Evolutionary conservation across 30 jellyfish, hydroid and myxozoan genomes (phyloP).

Genomic region (Aurelia coerulea): DNA sequence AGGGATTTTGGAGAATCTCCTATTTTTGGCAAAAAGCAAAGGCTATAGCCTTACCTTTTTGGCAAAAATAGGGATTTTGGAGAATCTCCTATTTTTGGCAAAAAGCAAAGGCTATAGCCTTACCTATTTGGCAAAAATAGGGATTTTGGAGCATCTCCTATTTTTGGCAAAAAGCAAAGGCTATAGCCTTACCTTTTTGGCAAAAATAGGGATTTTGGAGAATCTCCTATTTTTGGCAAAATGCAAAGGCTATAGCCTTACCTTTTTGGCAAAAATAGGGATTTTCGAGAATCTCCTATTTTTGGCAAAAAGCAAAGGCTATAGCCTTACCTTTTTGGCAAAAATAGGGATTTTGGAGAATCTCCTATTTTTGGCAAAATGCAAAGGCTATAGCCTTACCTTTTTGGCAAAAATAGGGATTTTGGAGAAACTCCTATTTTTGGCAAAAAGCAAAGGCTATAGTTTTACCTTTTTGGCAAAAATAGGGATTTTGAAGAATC

Average conservation of each 20-base stretch:
- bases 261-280: too few species aligned
- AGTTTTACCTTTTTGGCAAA: background rate
- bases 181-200: background rate
- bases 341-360: background rate
- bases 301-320: background rate
- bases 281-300: too few species aligned
- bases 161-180: background rate
- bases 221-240: too few species aligned
- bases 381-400: background rate
- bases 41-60: too few species aligned
- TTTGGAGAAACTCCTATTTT: background rate
- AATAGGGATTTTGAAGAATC: background rate
- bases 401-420: background rate
- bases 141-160: too few species aligned
- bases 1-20: too few species aligned
- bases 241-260: too few species aligned
- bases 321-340: background rate
- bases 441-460: background rate
- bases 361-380: background rate
- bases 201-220: background rate
- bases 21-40: too few species aligned
- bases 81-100: too few species aligned
- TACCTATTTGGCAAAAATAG: too few species aligned
- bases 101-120: too few species aligned
- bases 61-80: too few species aligned